Percentiles rank a stretch among this genome's conserved stretches.
Conservation (phyloP, 2,888 invertebrate genomes). For the Lamproptera curius region DNA sequence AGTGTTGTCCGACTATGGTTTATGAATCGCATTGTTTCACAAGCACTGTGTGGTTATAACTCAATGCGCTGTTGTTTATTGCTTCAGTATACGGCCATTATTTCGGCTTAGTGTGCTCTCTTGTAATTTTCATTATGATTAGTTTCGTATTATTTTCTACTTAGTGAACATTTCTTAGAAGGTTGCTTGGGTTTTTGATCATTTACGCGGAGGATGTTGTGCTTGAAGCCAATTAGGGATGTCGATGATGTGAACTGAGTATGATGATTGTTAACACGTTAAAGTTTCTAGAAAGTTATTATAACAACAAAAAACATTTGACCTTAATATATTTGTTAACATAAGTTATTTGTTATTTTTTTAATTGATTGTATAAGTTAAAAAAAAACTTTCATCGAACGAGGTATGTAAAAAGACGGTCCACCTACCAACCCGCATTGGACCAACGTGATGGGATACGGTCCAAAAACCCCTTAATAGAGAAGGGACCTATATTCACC, state of each 20-base stretch:
- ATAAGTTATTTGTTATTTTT: too few species aligned
- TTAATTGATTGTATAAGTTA: too few species aligned
- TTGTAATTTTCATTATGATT: conserved; percentile 21
- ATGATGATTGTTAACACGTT: conserved; percentile 16
- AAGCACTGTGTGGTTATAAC: conserved; percentile 15
- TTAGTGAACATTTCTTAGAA: conserved; percentile 21
- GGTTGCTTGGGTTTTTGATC: conserved; percentile 16
- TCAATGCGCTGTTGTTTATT: conserved; percentile 14
- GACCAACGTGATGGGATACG: too few species aligned
- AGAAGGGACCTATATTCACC: too few species aligned
- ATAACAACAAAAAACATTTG: neutral
- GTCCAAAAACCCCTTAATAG: too few species aligned
- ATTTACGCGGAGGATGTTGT: conserved; percentile 14
- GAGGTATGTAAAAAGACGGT: too few species aligned
- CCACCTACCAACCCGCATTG: too few species aligned
- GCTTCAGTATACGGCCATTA: conserved; percentile 14
- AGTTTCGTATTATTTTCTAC: conserved; percentile 22
- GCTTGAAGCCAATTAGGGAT: conserved; percentile 18
- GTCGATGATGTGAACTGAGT: conserved; percentile 8
- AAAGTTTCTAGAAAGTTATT: neutral
- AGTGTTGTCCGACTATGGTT: conserved; percentile 13
- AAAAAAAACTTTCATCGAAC: too few species aligned
- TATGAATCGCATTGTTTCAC: conserved; percentile 20
- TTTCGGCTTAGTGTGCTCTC: conserved; percentile 14
- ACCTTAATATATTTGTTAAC: neutral